Evolutionary conservation across 1,140 invertebrate genomes (phyloP), one percentile per base, ranked within the genome.

Genomic region (Platyscapa corneri): DNA sequence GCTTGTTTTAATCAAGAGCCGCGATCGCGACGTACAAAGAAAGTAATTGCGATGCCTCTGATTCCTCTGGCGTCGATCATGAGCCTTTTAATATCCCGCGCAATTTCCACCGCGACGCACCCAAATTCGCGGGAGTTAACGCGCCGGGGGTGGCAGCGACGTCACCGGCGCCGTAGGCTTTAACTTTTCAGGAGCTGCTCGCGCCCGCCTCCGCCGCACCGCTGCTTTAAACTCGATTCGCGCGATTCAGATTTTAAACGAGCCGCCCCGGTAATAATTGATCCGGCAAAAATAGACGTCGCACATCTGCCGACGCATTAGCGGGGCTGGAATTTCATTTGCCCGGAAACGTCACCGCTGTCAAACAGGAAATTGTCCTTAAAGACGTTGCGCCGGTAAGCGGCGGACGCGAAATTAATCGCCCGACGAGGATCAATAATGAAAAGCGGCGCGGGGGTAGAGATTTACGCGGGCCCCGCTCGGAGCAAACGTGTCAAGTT

Each of bases 1-100:
- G 83, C 78, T 85, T 79, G 77, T 85, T 85, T 85, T 85, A 85
- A 85, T 85, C 78, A 82, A 81, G 72, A 65, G n/a, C 49, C 70
- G 78, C 60, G 67, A 65, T 39, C 32, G 46, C 5, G 74, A 18
- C 42, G 37, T 49, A 83, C 12, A 67, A 37, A 39, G 46, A 84
- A 72, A 78, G 74, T 84, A 78, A 84, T 84, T 80, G 84, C 67
- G 67, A 30, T 12, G 2, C n/a, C 49, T 56, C 74, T 49, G 14
- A 34, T 6, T 7, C n/a, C 42, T 74, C 82, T 75, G 27, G 70
- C 42, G 18, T 32, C 83, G 80, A 86, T 86, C 79, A 82, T 53
- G 77, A 72, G 64, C 74, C 79, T 86, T 86, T 86, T 86, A 86
- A 86, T 86, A 86, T 78, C 74, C 79, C 80, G 74, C 72, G 80